Percentiles rank a stretch among this genome's conserved stretches.
Conservation (phyloP, 2,113 vertebrate species). For the Bubo bubo region DNA sequence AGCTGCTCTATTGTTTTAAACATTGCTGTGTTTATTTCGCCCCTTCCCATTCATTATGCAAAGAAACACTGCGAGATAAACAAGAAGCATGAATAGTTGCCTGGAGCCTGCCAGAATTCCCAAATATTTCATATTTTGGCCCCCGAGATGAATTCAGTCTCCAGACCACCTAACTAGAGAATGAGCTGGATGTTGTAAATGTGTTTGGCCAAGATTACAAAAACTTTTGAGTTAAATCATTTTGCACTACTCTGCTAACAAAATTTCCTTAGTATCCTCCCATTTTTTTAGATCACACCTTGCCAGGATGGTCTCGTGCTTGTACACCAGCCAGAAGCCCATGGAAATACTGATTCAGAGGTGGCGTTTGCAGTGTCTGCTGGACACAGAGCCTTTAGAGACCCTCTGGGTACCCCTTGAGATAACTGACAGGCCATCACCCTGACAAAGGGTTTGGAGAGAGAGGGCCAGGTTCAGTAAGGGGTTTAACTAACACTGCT, state of each 20-base stretch:
- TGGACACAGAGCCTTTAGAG: neutral
- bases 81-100: conserved; percentile 6
- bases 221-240: conserved; percentile 16
- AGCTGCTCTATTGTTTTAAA: conserved; percentile 34
- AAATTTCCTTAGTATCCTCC: neutral
- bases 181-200: neutral
- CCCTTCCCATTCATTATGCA: conserved; percentile 39
- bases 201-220: conserved; percentile 15
- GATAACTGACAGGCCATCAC: neutral
- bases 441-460: neutral
- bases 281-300: neutral
- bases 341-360: neutral
- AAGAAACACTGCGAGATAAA: conserved; percentile 17
- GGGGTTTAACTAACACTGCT: neutral
- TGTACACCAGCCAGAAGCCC: neutral
- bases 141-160: neutral
- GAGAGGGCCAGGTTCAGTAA: neutral
- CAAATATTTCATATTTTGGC: conserved; percentile 58
- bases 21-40: conserved; percentile 18
- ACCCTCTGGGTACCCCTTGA: fast-evolving
- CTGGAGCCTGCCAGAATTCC: conserved; percentile 27
- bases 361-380: neutral
- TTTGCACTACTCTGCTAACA: neutral
- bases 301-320: conserved; percentile 8
- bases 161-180: conserved; percentile 63